Conservation (phyloP, 2,113 vertebrate species). For the Pristiophorus japonicus region DNA sequence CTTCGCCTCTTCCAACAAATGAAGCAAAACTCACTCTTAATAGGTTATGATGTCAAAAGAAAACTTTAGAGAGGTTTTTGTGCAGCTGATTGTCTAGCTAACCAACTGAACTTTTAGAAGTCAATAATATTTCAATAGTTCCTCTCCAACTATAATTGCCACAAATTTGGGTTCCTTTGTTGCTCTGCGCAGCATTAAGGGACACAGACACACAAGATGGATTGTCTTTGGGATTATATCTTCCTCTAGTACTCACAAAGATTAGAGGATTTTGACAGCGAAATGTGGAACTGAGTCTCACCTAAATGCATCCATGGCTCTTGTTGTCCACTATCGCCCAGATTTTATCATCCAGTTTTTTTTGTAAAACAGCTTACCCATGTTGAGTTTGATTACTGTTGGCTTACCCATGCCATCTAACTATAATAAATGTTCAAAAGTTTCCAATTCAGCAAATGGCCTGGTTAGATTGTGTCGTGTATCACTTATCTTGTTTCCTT, state of each 20-base stretch:
- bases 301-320: neutral
- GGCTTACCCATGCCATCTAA: neutral
- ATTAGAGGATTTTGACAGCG: neutral
- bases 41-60: neutral
- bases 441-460: neutral
- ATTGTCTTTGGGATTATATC: neutral
- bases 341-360: neutral
- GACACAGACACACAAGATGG: neutral
- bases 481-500: too few relatives aligned
- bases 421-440: neutral
- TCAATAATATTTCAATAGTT: neutral
- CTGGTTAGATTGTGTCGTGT: neutral
- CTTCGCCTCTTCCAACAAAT: neutral
- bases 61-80: neutral
- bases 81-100: neutral
- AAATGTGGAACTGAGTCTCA: neutral
- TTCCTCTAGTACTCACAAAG: neutral
- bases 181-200: neutral
- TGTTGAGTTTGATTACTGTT: neutral
- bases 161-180: neutral
- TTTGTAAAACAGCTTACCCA: neutral
- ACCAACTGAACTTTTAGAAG: neutral
- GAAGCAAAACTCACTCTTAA: neutral
- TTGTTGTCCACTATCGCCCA: neutral
- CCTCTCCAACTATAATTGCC: neutral